These are phyloP conservation scores for Brienomyrus longianalis DNA, from an alignment of 2,113 vertebrate genomes.

Conservation along the genomic window DNA sequence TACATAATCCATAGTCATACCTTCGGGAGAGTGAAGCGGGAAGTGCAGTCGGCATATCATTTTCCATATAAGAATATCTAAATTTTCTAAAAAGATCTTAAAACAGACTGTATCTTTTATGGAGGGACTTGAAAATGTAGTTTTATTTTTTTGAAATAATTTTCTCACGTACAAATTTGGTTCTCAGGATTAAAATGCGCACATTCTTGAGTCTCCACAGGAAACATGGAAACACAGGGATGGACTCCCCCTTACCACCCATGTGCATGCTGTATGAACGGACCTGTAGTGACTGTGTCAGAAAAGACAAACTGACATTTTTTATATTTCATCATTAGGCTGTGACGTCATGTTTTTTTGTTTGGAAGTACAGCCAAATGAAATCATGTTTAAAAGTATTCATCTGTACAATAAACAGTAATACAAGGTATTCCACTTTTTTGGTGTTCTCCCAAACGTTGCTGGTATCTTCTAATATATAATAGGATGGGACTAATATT, in stretches of 20 bases:
- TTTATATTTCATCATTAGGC: not conserved
- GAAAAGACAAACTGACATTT: not conserved
- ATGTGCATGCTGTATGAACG: no score
- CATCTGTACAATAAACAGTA: not conserved
- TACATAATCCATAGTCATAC: not conserved
- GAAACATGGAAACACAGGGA: not conserved
- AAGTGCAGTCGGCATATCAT: not conserved
- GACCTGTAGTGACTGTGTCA: no score
- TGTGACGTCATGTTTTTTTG: not conserved
- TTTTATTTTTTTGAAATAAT: not conserved
- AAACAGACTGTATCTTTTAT: not conserved
- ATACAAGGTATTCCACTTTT: not conserved
- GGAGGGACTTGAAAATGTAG: not conserved
- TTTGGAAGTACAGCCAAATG: not conserved
- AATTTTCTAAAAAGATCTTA: no score
- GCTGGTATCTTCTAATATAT: not conserved
- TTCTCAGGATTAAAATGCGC: not conserved
- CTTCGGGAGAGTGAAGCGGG: not conserved
- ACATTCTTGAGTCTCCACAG: not conserved
- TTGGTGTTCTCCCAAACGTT: not conserved
- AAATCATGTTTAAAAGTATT: not conserved
- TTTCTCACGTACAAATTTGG: not conserved
- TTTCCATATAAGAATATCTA: not conserved
- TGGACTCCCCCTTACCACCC: not conserved
- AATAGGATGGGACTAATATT: no score